Percentiles rank a stretch among this genome's conserved stretches.
These are phyloP conservation scores for Myanophis thanlyinensis DNA, from an alignment of 2,113 vertebrate genomes.

Conservation along the genomic window DNA sequence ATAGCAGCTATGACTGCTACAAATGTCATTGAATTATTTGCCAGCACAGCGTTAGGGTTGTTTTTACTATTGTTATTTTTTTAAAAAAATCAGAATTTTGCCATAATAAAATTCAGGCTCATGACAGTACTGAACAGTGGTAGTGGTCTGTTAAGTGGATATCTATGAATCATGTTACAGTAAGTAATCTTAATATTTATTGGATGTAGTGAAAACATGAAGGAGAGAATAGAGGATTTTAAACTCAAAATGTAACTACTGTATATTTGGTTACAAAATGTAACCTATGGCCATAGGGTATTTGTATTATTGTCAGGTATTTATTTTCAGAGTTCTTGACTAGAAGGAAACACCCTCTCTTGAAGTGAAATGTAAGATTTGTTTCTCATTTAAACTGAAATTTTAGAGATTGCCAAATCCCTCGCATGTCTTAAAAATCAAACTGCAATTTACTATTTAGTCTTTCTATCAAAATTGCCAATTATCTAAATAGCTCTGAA, in stretches of 20 bases:
- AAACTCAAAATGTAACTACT: background rate
- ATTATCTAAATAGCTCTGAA: constrained; percentile 13
- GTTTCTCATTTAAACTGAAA: background rate
- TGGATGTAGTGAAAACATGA: background rate
- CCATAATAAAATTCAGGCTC: background rate
- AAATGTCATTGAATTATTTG: background rate
- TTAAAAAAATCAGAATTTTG: background rate
- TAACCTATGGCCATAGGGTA: background rate
- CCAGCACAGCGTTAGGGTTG: background rate
- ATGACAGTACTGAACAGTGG: background rate
- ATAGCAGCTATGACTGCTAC: background rate
- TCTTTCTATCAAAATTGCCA: background rate
- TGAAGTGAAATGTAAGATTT: background rate
- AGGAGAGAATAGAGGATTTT: background rate
- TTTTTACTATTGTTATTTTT: background rate
- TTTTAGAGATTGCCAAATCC: background rate
- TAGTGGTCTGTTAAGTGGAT: background rate
- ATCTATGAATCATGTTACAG: background rate
- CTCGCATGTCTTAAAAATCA: constrained; percentile 7
- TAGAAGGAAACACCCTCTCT: background rate
- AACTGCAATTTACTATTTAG: constrained; percentile 12
- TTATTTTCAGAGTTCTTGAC: background rate
- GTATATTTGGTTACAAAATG: background rate
- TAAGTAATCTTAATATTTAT: background rate
- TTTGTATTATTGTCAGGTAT: background rate